Conservation (phyloP, 2,888 invertebrate species). For the Doris montereyensis region DNA sequence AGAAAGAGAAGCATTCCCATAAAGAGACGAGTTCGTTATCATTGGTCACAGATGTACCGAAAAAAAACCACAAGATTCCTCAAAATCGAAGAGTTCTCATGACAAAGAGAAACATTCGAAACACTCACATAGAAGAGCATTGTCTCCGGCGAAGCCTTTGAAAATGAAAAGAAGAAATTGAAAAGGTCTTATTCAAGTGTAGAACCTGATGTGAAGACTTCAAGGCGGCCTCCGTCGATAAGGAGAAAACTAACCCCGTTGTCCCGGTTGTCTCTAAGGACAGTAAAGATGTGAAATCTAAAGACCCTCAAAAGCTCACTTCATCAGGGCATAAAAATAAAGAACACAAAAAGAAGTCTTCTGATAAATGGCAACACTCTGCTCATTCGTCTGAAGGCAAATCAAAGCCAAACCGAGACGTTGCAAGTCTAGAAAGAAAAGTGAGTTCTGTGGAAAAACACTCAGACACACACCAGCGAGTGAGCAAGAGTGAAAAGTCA, state of each 20-base stretch:
- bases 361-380: background rate
- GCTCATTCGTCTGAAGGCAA: constrained; percentile 4
- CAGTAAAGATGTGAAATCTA: constrained; percentile 8
- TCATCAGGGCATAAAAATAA: constrained; percentile 14
- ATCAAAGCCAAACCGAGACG: background rate
- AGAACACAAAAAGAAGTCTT: constrained; percentile 18
- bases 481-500: constrained; percentile 19
- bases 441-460: background rate
- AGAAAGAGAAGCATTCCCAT: background rate
- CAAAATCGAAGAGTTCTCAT: constrained; percentile 12
- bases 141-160: too few species aligned
- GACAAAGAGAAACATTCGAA: constrained; percentile 29
- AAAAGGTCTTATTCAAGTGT: constrained; percentile 28
- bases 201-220: constrained; percentile 19
- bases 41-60: background rate
- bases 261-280: too few species aligned
- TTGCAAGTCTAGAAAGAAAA: background rate
- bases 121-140: constrained; percentile 24
- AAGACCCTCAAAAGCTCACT: background rate
- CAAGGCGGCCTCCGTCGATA: background rate
- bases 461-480: background rate
- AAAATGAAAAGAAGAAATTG: constrained; percentile 32
- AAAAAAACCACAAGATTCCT: constrained; percentile 23
- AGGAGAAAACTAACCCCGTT: constrained; percentile 6
- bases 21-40: constrained; percentile 30